Evolutionary conservation across 2,888 invertebrate species (phyloP).

Genomic region (Phytoseiulus persimilis): DNA sequence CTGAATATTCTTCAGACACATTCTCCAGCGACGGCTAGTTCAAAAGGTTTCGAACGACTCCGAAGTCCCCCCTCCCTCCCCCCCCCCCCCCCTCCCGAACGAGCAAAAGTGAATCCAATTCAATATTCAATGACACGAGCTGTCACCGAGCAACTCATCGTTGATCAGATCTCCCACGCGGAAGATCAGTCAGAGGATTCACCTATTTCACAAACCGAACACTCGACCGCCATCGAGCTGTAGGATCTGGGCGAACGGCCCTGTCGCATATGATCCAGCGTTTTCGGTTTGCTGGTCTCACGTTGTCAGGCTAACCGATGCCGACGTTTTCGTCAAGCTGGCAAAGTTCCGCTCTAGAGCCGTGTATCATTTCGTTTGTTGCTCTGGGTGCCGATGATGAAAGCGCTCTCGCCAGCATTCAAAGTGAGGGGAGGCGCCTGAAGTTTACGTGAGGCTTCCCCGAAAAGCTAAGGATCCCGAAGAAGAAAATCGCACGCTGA

Average conservation of each 20-base stretch:
- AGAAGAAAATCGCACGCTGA: slow-evolving; percentile 36
- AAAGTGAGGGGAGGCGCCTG: not conserved
- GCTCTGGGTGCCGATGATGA: not conserved
- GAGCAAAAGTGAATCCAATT: too few species aligned
- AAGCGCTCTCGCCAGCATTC: not conserved
- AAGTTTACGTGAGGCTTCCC: slow-evolving; percentile 23
- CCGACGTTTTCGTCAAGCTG: not conserved
- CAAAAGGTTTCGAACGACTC: not conserved
- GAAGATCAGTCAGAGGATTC: too few species aligned
- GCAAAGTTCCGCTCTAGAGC: not conserved
- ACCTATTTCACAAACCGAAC: too few species aligned
- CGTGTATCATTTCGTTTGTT: not conserved
- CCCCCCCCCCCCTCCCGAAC: too few species aligned
- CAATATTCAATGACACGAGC: too few species aligned
- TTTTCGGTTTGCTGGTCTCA: not conserved
- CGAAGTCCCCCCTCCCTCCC: not conserved
- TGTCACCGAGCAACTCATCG: too few species aligned
- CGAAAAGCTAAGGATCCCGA: slow-evolving; percentile 22
- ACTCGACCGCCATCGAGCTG: too few species aligned
- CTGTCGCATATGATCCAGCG: too few species aligned
- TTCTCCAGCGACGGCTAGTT: not conserved
- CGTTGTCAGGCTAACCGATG: not conserved
- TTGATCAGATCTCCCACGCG: too few species aligned
- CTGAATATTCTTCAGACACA: not conserved
- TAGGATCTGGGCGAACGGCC: too few species aligned